phyloP scores from a whole-genome alignment of 1,140 invertebrate species.

The Andrena cerasifolii region DNA sequence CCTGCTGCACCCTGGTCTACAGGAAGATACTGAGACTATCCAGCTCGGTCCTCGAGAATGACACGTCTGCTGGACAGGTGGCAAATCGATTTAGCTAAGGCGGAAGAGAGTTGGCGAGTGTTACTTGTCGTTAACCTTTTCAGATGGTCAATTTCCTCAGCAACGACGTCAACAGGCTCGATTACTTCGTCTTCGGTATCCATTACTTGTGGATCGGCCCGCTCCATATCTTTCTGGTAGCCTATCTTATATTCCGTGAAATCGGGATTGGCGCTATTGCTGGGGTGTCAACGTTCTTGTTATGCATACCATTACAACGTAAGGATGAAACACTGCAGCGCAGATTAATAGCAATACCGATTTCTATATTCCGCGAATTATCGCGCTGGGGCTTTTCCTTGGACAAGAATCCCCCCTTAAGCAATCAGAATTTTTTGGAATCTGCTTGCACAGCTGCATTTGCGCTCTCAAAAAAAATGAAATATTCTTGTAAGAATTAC shows the following conservation, averaged over 20 bases:
- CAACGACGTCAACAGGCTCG: conserved; percentile 92
- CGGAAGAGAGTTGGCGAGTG: neutral
- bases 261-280: conserved; percentile 89
- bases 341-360: too few relatives aligned
- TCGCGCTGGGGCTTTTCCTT: too few relatives aligned
- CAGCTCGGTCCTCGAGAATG: conserved; percentile 60
- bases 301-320: conserved; percentile 94
- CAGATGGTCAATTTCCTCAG: conserved; percentile 96
- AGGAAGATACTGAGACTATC: conserved; percentile 85
- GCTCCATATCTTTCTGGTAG: conserved; percentile 89
- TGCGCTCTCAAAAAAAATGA: too few relatives aligned
- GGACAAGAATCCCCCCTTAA: too few relatives aligned
- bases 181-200: conserved; percentile 86
- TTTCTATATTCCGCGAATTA: too few relatives aligned
- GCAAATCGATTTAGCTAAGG: neutral
- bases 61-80: conserved; percentile 78
- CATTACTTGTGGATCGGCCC: conserved; percentile 93
- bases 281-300: conserved; percentile 89
- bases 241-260: conserved; percentile 89
- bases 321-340: conserved; percentile 50
- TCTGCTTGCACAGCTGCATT: too few relatives aligned
- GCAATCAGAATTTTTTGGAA: too few relatives aligned
- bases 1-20: conserved; percentile 91
- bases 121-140: conserved; percentile 81
- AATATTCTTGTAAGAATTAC: too few relatives aligned